These are phyloP conservation scores for Zoanthus sansibaricus DNA, from an alignment of 92 coral and sea anemone genomes.

Conservation along the genomic window DNA sequence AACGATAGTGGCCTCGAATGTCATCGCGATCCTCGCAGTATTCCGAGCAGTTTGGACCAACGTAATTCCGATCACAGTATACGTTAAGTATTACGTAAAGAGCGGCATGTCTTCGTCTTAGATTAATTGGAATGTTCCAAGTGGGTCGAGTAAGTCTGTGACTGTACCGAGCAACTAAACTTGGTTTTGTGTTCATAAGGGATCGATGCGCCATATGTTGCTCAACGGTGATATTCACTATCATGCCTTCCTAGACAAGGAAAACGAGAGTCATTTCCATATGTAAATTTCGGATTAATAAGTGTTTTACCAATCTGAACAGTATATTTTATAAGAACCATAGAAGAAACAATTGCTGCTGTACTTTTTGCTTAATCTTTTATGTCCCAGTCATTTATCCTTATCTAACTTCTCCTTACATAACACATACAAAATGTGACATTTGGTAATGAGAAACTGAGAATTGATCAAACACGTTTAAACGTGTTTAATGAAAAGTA, in stretches of 20 bases:
- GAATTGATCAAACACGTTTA: no score
- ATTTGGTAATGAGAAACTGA: no score
- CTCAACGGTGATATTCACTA: conserved; percentile 11
- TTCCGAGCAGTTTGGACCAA: conserved; percentile 25
- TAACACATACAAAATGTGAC: no score
- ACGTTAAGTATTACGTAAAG: conserved; percentile 22
- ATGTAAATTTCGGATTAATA: no score
- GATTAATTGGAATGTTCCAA: conserved; percentile 5
- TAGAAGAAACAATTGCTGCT: no score
- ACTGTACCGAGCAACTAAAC: not conserved
- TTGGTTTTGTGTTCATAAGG: not conserved
- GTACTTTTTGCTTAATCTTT: no score
- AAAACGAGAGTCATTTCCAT: not conserved
- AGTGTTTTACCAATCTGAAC: no score
- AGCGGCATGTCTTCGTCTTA: not conserved
- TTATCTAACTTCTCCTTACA: no score
- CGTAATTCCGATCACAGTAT: conserved; percentile 26
- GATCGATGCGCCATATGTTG: not conserved
- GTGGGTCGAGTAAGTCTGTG: not conserved
- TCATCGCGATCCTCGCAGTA: conserved; percentile 19
- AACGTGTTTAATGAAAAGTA: no score
- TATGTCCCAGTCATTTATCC: no score
- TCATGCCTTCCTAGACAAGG: conserved; percentile 3
- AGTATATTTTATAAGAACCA: no score
- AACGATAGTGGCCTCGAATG: conserved; percentile 16